Evolutionary conservation across 1,140 invertebrate species (phyloP), one percentile per base, ranked within the genome.

Genomic region (Zaprionus africanus): DNA sequence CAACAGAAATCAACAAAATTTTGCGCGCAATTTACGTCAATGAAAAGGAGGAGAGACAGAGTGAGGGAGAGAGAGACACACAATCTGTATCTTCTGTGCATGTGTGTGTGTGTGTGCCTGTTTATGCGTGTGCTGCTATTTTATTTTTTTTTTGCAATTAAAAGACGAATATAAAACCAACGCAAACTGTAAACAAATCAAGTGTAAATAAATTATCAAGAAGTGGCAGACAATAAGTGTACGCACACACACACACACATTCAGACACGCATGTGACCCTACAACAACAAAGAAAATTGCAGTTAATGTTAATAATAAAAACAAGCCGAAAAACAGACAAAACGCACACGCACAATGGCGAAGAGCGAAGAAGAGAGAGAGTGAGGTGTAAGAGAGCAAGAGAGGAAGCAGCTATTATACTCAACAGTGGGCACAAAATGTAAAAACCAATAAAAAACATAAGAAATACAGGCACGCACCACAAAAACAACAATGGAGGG

Each of bases 1-100:
- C 70, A 72, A 69, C 69, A 83, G 77, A 83, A 83, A 83, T 81
- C 79, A 82, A 72, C 79, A 80, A 70, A 71, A 86, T 82, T 86
- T 87, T 88, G 67, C 84, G 84, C 84, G 81, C 84, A 81, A 87
- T 87, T 87, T 87, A 78, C 84, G 84, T 87, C 84, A 87, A 88
- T 87, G 84, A 78, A 69, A 65, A 82, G 66, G 62, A 78, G 49
- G 72, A 71, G 38, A 1, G 41, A 9, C 2, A 7, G 41, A 46
- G n/a, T 3, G 2, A 9, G 2, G n/a, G 6, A 46, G 24, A 63
- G 43, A 58, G 38, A 64, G 62, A 41, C 38, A 38, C 31, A 61
- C 15, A 46, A 43, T 12, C 15, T 41, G 15, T n/a, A 38, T 12
- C n/a, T 59, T 49, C 36, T 38, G 13, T 36, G 28, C 62, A 60